These are phyloP conservation scores for Colius striatus DNA, from an alignment of 2,113 vertebrate species.

Conservation along the genomic window DNA sequence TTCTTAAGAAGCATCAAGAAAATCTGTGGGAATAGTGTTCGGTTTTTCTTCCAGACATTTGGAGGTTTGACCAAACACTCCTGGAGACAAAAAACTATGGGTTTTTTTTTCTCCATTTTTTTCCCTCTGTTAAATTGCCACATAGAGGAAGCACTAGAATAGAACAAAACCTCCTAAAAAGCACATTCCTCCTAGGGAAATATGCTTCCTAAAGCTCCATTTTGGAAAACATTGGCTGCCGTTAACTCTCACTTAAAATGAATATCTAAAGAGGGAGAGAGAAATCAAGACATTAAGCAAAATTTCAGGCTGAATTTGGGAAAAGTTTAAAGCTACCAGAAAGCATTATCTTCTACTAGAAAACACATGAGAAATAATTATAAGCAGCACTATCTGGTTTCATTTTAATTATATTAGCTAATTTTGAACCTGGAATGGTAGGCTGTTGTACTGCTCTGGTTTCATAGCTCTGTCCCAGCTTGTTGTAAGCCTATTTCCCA, in stretches of 20 bases:
- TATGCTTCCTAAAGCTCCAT: accelerated
- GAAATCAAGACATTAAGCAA: not conserved
- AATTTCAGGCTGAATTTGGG: not conserved
- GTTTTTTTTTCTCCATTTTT: not conserved
- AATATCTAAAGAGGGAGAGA: not conserved
- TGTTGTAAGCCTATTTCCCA: constrained; percentile 23
- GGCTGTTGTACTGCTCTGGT: not conserved
- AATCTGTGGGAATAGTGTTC: not conserved
- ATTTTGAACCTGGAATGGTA: not conserved
- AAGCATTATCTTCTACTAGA: not conserved
- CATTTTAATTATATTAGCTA: constrained; percentile 16
- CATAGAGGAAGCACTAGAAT: not conserved
- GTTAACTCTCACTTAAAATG: not conserved
- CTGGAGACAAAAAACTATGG: not conserved
- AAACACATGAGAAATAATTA: not conserved
- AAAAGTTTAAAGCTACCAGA: not conserved
- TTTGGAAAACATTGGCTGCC: not conserved
- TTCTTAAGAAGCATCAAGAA: not conserved
- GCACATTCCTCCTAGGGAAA: accelerated
- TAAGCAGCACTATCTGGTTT: constrained; percentile 1
- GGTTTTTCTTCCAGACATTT: not conserved
- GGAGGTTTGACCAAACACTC: not conserved
- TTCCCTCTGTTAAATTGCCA: not conserved
- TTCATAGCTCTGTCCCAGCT: not conserved
- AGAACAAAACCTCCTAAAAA: not conserved